Conservation (phyloP, 1,140 invertebrate species). For the Carposina sasakii region DNA sequence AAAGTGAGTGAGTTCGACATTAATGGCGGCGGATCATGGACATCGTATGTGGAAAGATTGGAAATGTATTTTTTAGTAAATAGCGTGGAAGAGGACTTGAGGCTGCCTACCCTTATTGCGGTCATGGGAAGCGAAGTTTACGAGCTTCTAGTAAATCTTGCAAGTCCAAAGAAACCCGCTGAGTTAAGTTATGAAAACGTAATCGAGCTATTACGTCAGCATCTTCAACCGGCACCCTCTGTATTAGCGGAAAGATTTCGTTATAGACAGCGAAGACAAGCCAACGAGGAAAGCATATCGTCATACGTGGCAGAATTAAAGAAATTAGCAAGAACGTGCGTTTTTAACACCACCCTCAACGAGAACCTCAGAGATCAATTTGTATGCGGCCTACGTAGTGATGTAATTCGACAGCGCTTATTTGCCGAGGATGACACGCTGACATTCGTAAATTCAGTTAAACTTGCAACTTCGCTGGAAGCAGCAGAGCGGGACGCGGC, state of each 20-base stretch:
- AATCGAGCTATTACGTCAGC: not conserved
- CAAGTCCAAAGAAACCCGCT: slow-evolving; percentile 4
- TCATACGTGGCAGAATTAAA: slow-evolving; percentile 8
- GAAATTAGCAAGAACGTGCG: slow-evolving; percentile 2
- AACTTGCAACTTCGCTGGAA: slow-evolving; percentile 1
- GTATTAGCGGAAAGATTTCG: slow-evolving; percentile 8
- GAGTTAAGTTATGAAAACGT: not conserved
- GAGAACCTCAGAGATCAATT: slow-evolving; percentile 12
- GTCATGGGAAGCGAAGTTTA: slow-evolving; percentile 5
- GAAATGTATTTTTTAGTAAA: slow-evolving; percentile 1
- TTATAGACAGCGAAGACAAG: slow-evolving; percentile 6
- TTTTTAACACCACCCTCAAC: not conserved
- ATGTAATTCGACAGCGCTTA: not conserved
- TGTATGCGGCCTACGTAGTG: slow-evolving; percentile 9
- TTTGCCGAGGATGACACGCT: slow-evolving; percentile 3
- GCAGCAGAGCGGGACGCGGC: slow-evolving; percentile 7
- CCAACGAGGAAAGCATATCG: not conserved
- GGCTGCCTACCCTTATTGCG: not conserved
- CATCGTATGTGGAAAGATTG: not conserved
- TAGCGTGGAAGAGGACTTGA: not conserved
- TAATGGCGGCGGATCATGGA: not conserved
- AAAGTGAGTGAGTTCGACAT: not conserved
- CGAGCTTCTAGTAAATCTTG: not conserved
- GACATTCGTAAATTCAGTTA: slow-evolving; percentile 2
- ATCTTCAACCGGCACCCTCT: slow-evolving; percentile 8